Conservation (phyloP, 2,113 vertebrate species). For the Felis catus region DNA sequence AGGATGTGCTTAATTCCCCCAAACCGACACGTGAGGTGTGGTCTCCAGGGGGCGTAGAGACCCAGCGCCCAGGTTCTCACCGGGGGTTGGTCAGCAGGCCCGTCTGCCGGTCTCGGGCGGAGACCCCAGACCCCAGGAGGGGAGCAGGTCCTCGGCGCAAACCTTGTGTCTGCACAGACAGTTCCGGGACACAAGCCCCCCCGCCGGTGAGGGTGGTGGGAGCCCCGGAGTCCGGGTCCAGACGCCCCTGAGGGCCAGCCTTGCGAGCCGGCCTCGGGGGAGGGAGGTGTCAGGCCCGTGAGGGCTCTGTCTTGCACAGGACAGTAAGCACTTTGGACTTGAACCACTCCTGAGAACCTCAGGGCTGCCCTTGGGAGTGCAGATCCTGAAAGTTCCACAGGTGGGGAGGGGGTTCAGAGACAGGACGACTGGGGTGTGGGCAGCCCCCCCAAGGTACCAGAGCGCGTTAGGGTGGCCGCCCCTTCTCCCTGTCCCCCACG, state of each 20-base stretch:
- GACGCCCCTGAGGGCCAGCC: background rate
- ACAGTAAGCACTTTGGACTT: background rate
- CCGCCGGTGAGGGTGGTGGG: background rate
- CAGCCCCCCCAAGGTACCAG: background rate
- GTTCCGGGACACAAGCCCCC: too few species aligned
- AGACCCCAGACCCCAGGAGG: background rate
- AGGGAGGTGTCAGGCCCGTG: fast-evolving
- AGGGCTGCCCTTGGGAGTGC: background rate
- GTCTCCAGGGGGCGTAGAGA: background rate
- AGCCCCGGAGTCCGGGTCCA: too few species aligned
- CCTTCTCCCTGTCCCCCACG: fast-evolving
- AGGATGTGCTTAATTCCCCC: fast-evolving
- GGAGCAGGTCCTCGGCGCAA: fast-evolving
- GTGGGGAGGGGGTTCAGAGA: background rate
- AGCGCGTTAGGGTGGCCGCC: fast-evolving
- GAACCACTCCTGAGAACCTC: too few species aligned
- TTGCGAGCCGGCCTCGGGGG: fast-evolving
- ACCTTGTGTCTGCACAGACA: fast-evolving
- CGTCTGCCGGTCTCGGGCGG: fast-evolving
- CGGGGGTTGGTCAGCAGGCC: fast-evolving
- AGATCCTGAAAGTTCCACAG: background rate
- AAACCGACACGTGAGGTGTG: fast-evolving
- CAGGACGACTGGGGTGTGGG: background rate
- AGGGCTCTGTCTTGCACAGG: fast-evolving
- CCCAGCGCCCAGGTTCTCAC: background rate